These are phyloP conservation scores for Lerema accius DNA, from an alignment of 1,140 invertebrate genomes.

Conservation along the genomic window DNA sequence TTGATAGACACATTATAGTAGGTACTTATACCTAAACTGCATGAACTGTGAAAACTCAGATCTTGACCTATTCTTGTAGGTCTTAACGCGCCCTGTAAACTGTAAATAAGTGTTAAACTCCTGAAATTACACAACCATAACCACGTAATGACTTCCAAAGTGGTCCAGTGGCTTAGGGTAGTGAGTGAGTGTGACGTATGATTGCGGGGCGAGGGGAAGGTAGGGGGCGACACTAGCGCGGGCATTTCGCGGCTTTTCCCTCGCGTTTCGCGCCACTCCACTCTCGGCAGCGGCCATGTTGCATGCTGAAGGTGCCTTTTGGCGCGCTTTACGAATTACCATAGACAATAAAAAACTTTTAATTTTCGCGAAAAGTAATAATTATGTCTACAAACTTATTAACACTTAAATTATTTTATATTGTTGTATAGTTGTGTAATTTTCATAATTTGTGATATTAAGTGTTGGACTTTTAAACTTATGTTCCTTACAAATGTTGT, in stretches of 20 bases:
- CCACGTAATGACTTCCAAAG: no score
- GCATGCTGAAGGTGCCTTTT: conserved; percentile 20
- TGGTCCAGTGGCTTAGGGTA: no score
- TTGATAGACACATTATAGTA: no score
- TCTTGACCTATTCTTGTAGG: no score
- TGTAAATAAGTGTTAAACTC: no score
- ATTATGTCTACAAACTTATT: background rate
- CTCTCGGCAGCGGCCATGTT: conserved; percentile 20
- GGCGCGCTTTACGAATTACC: conserved; percentile 25
- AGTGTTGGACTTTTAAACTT: conserved; percentile 13
- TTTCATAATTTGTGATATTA: conserved; percentile 10
- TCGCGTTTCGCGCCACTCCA: conserved; percentile 31
- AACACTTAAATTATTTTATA: background rate
- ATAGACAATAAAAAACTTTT: conserved; percentile 28
- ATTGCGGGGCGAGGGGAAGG: background rate
- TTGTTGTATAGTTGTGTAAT: background rate
- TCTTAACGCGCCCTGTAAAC: no score
- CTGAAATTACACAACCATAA: no score
- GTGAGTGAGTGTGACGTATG: no score
- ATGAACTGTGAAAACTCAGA: no score
- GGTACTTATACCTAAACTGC: no score
- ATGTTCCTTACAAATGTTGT: conserved; percentile 17
- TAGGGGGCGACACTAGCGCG: no score
- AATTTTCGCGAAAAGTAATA: background rate
- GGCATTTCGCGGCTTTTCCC: conserved; percentile 13